Evolutionary conservation across 2,888 invertebrate genomes (phyloP), one percentile per base, ranked within the genome.

Genomic region (Kuschelorhynchus macadamiae): DNA sequence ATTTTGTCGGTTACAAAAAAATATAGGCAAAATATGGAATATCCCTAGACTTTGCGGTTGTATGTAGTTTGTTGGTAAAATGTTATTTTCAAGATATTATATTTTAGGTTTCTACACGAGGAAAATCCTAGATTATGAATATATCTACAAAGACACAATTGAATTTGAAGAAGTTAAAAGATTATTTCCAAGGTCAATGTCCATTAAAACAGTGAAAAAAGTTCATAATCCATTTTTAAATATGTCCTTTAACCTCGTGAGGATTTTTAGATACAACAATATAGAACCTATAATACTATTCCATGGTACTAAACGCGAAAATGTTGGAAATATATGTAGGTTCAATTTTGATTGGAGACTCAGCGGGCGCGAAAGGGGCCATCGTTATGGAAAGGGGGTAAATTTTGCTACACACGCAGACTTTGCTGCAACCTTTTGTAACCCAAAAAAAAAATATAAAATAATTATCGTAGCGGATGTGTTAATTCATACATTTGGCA

Each of bases 291-390:
- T 25, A 21, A 21, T n/a, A 7, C 16, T 47, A 12, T 47, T 25
- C 16, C 47, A 47, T 47, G 47, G 47, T n/a, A 47, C 47, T n/a
- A 47, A 25, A 30, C 21, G 14, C 14, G 12, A 47, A 2, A 14
- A 47, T 12, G 9, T 47, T 1, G 47, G 12, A 2, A 12, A 47
- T 14, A 47, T 47, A 14, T 30, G 47, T 30, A 25, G 9, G 1
- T 47, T 30, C 25, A 47, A 47, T 25, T 47, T 47, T 30, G 9
- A 47, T 25, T 47, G 47, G 47, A 30, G 47, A 30, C 25, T 25
- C 9, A 25, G 16, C 14, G 47, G 47, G 25, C n/a, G 21, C 25
- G 25, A 47, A 47, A 47, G 47, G 14, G 47, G 47, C n/a, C 47
- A 25, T 8, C 30, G 25, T n/a, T 47, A 14, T 30, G 47, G 47